phyloP scores from a whole-genome alignment of 2,113 vertebrate species.

The Crypturellus undulatus region DNA sequence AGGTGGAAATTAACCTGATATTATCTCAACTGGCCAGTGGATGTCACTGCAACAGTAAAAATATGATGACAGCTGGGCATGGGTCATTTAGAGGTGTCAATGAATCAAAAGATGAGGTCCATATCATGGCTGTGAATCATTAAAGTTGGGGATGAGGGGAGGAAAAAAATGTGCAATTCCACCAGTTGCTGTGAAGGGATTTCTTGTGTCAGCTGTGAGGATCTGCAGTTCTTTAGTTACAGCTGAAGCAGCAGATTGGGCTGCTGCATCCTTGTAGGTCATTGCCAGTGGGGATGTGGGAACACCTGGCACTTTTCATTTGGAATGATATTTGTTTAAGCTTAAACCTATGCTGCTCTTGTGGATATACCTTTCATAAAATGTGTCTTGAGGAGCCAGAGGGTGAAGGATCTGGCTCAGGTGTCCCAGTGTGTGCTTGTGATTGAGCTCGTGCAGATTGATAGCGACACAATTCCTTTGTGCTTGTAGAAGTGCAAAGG shows the following conservation, averaged over 20 bases:
- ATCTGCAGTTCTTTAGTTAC: neutral
- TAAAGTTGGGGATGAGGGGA: neutral
- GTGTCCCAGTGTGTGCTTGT: neutral
- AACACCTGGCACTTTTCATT: neutral
- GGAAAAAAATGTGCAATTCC: neutral
- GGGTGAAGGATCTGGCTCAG: neutral
- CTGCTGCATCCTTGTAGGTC: neutral
- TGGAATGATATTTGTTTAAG: neutral
- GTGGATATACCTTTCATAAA: neutral
- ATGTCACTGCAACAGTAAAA: constrained; percentile 53
- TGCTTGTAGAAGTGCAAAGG: neutral
- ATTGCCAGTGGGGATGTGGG: neutral
- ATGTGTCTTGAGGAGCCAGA: neutral
- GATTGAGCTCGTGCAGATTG: accelerated
- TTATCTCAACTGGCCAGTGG: constrained; percentile 19
- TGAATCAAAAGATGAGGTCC: neutral
- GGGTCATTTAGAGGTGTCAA: neutral
- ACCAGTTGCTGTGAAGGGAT: accelerated
- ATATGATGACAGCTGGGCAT: neutral
- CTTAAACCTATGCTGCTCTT: neutral
- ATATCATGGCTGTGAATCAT: neutral
- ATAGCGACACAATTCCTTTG: neutral
- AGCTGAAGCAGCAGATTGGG: neutral
- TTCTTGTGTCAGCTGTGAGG: too few species aligned
- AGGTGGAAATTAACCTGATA: neutral